Conservation (phyloP, 2,888 invertebrate genomes). For the Bembecia ichneumoniformis region DNA sequence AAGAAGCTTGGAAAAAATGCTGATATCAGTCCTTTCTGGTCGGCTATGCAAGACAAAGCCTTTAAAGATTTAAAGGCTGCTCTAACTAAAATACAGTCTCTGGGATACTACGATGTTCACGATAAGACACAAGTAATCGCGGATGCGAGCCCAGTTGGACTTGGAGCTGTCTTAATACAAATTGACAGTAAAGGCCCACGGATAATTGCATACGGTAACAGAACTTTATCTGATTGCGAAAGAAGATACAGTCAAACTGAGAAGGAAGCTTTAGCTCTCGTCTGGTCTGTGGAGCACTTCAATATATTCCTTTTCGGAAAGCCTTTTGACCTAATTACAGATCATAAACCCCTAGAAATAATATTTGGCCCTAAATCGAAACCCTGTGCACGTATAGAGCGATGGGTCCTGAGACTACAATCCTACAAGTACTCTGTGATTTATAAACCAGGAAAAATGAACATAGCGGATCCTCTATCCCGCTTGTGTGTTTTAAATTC, state of each 20-base stretch:
- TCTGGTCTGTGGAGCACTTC: conserved; percentile 8
- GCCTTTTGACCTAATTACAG: conserved; percentile 2
- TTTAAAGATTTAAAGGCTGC: not conserved
- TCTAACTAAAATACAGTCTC: conserved; percentile 1
- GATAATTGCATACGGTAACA: conserved; percentile 15
- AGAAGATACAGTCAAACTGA: conserved; percentile 1
- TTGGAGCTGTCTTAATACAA: conserved; percentile 14
- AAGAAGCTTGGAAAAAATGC: conserved; percentile 10
- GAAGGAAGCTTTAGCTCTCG: conserved; percentile 1
- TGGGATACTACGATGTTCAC: conserved; percentile 13
- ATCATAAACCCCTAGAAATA: conserved; percentile 29
- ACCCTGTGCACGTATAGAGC: not conserved
- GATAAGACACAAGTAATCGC: conserved; percentile 14
- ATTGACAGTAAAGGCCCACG: conserved; percentile 10
- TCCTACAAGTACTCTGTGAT: conserved; percentile 18
- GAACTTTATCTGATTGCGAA: not conserved
- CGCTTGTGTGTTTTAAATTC: conserved; percentile 8
- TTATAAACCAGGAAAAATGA: conserved; percentile 19
- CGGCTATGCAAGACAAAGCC: not conserved
- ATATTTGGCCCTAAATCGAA: conserved; percentile 23
- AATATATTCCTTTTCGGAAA: conserved; percentile 3
- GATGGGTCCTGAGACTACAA: conserved; percentile 19
- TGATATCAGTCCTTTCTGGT: not conserved
- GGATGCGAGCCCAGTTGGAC: conserved; percentile 15
- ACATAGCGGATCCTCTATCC: conserved; percentile 22